phyloP scores from a whole-genome alignment of 1,140 invertebrate genomes.

The Drosophila setifemur region DNA sequence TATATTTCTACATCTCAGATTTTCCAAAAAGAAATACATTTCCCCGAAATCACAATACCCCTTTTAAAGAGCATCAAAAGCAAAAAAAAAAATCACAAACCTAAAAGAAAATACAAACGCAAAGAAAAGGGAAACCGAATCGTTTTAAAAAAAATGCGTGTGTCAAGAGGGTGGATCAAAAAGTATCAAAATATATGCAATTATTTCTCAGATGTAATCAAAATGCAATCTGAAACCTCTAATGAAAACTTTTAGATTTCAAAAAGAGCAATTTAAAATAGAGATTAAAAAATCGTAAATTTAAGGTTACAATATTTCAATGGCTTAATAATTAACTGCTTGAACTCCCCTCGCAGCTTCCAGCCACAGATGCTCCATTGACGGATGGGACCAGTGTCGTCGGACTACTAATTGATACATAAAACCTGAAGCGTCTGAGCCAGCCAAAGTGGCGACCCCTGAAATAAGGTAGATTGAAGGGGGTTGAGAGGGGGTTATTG shows the following conservation, averaged over 20 bases:
- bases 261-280: too few relatives aligned
- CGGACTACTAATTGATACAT: constrained; percentile 48
- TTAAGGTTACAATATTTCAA: background rate
- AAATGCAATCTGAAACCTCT: too few relatives aligned
- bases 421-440: constrained; percentile 21
- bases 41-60: background rate
- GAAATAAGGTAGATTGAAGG: background rate
- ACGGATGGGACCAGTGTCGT: constrained; percentile 40
- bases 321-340: too few relatives aligned
- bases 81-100: background rate
- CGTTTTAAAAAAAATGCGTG: background rate
- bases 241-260: too few relatives aligned
- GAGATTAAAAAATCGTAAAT: background rate
- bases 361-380: constrained; percentile 10
- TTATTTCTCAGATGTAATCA: too few relatives aligned
- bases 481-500: background rate
- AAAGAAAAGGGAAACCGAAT: constrained; percentile 30
- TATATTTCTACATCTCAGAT: too few relatives aligned
- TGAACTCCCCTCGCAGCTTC: constrained; percentile 8
- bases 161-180: background rate
- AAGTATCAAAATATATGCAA: background rate
- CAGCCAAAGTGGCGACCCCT: constrained; percentile 41
- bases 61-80: background rate
- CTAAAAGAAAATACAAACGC: constrained; percentile 4
- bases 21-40: constrained; percentile 8